A percentile compares a stretch with the other conserved stretches of the same genome.
Conservation (phyloP, 2,113 vertebrate genomes). For the Coturnix japonica region DNA sequence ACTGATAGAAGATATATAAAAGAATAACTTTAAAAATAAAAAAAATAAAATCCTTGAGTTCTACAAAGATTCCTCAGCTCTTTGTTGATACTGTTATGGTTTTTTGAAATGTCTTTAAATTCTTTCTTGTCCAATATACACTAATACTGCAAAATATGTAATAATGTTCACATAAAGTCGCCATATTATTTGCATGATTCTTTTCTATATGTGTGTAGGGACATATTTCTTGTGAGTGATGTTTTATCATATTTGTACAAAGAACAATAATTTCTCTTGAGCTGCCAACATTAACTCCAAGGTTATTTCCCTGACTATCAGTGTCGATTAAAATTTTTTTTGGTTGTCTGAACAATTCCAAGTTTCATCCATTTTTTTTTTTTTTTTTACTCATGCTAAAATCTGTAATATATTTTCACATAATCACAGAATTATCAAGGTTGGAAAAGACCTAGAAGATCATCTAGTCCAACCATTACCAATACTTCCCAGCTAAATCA, state of each 20-base stretch:
- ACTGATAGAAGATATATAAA: not conserved
- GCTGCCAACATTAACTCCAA: not conserved
- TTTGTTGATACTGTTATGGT: fast-evolving
- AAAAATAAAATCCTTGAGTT: not conserved
- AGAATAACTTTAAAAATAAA: not conserved
- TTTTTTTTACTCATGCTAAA: not conserved
- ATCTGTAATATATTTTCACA: not conserved
- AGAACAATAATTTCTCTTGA: not conserved
- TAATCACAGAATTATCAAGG: no score
- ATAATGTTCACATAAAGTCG: not conserved
- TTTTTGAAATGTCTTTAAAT: not conserved
- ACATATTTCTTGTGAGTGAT: not conserved
- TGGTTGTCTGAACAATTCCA: not conserved
- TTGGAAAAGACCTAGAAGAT: no score
- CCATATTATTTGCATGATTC: not conserved
- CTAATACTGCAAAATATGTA: not conserved
- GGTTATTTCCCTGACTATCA: not conserved
- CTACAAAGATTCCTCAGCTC: not conserved
- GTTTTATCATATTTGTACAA: not conserved
- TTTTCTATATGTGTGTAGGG: not conserved
- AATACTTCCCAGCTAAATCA: no score
- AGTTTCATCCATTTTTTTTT: not conserved
- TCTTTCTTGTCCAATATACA: not conserved
- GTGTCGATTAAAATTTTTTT: not conserved
- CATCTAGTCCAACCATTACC: no score